Evolutionary conservation across 2,888 invertebrate species (phyloP), one percentile per base, ranked within the genome.

Genomic region (Eupithecia pulchellata): DNA sequence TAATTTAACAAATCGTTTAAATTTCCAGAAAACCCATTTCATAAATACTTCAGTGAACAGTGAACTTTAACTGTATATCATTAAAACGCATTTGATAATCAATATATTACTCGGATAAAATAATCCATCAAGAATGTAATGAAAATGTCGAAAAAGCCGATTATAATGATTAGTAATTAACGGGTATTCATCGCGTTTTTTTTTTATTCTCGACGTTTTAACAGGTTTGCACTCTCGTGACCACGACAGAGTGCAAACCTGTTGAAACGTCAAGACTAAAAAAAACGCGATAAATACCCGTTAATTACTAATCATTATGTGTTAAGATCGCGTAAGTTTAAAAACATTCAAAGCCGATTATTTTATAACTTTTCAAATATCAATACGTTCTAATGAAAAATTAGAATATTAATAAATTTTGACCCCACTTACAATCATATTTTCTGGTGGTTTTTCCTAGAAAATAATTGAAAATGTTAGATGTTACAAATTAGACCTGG

Each of bases 391-490:
- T 64, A 52, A 71, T 66, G 63, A 42, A 61, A 6, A 2, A 30
- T 52, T 36, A 30, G 39, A 34, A 55, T 64, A 61, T n/a, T 64
- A 66, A 69, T 64, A 74, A 77, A 75, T 79, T 77, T 77, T 73
- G 74, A 64, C 32, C 73, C 68, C 75, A 84, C 82, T 82, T 82
- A 84, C 82, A 68, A 64, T 62, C 63, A 81, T 66, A 64, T 73
- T 79, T 74, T 74, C 80, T 62, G 82, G 77, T 71, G 82, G 77
- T 72, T 52, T 52, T 34, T 65, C 77, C 81, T 80, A 79, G 77
- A 78, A 80, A 76, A 72, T 64, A 72, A 69, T 69, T 55, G 0
- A 67, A 27, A 20, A 34, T 67, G 63, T 68, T 75, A 77, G 11
- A n/a, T 47, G 47, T 52, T 52, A 52, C 11, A 47, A 47, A 47